A percentile compares a stretch with the other conserved stretches of the same genome.
Conservation (phyloP, 2,888 invertebrate genomes). For the Callinectes sapidus region DNA sequence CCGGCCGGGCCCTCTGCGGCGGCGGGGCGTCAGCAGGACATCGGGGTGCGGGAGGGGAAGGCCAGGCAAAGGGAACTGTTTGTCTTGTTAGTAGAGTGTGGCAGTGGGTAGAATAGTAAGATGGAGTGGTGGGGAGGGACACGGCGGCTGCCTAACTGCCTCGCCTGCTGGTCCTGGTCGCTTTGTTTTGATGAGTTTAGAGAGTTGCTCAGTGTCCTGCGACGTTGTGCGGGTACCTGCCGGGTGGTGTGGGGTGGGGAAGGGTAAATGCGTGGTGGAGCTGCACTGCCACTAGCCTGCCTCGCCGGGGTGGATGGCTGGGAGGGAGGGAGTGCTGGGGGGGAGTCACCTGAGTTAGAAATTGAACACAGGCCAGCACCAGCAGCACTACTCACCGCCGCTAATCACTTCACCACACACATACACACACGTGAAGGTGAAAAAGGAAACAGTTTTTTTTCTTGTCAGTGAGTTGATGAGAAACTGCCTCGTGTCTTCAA, state of each 20-base stretch:
- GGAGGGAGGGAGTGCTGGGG: no score
- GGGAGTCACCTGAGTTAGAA: neutral
- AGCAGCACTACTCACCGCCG: neutral
- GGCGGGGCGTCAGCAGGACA: slow-evolving; percentile 7
- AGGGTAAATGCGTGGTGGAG: neutral
- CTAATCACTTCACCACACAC: slow-evolving; percentile 10
- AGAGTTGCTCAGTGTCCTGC: neutral
- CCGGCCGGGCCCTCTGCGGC: neutral
- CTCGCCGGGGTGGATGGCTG: no score
- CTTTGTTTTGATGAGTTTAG: neutral
- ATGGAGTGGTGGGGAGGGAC: neutral
- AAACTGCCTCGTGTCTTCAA: neutral
- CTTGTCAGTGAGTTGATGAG: neutral
- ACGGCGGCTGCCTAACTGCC: neutral
- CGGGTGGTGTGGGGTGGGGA: neutral
- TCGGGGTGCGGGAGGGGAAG: neutral
- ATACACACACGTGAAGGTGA: neutral
- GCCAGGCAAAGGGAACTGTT: neutral
- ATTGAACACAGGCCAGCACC: neutral
- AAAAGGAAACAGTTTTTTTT: neutral
- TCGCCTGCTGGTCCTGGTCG: neutral
- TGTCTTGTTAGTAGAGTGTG: neutral
- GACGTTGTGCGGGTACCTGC: neutral
- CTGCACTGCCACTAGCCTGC: neutral
- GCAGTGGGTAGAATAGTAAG: neutral